Evolutionary conservation across 2,888 invertebrate genomes (phyloP).

Genomic region (Bembecia ichneumoniformis): DNA sequence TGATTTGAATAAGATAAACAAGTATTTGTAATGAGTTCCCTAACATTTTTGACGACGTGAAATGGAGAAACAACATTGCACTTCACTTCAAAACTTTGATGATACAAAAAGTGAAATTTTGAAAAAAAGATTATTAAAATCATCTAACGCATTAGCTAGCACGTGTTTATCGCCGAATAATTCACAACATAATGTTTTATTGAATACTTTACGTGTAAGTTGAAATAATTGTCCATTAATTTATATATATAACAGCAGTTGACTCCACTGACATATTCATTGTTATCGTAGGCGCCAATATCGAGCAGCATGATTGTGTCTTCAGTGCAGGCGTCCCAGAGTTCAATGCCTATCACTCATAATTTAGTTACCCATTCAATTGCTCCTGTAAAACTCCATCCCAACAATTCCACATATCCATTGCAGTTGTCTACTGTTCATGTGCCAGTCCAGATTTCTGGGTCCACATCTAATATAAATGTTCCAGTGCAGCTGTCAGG

Average conservation of each 20-base stretch:
- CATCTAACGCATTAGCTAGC: conserved; percentile 37
- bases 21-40: conserved; percentile 53
- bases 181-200: conserved; percentile 57
- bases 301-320: conserved; percentile 68
- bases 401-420: conserved; percentile 51
- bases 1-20: conserved; percentile 51
- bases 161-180: conserved; percentile 42
- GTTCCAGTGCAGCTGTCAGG: conserved; percentile 61
- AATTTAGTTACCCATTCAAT: conserved; percentile 59
- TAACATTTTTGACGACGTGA: conserved; percentile 44
- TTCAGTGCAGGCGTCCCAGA: conserved; percentile 60
- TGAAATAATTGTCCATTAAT: conserved; percentile 8
- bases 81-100: conserved; percentile 69
- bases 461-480: conserved; percentile 58
- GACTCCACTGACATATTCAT: conserved; percentile 38
- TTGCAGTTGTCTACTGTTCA: conserved; percentile 61
- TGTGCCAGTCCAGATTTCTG: conserved; percentile 64
- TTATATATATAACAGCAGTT: conserved; percentile 11
- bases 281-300: conserved; percentile 57
- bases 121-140: conserved; percentile 66
- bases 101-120: conserved; percentile 65
- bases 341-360: conserved; percentile 58
- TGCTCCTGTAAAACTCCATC: conserved; percentile 60
- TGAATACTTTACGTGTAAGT: conserved; percentile 65
- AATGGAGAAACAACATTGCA: conserved; percentile 67